Percentiles rank a stretch among this genome's conserved stretches.
These are phyloP conservation scores for Nephrocerus scutellatus DNA, from an alignment of 2,888 invertebrate genomes.

Conservation along the genomic window DNA sequence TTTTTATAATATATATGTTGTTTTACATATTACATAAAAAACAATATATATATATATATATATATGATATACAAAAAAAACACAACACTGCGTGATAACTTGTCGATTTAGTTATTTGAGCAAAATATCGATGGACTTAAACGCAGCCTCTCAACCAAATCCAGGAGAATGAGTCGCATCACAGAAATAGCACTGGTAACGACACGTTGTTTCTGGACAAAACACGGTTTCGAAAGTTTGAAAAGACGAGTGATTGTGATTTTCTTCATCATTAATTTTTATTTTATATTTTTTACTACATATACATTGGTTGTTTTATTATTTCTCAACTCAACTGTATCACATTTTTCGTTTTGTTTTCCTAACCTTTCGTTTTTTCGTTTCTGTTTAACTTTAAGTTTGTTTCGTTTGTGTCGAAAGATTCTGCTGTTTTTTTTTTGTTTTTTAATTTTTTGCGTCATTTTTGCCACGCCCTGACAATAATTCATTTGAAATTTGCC, in stretches of 20 bases:
- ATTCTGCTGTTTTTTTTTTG: no score
- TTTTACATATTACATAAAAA: slow-evolving; percentile 1
- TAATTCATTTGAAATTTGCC: no score
- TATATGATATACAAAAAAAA: no score
- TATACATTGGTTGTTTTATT: no score
- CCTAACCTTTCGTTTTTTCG: no score
- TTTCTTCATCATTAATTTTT: slow-evolving; percentile 19
- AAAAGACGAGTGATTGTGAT: slow-evolving; percentile 38
- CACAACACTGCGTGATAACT: slow-evolving; percentile 5
- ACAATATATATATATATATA: no score
- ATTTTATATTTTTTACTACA: slow-evolving; percentile 26
- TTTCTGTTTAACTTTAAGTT: no score
- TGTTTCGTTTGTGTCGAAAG: no score
- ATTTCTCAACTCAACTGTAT: no score
- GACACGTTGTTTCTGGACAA: slow-evolving; percentile 45
- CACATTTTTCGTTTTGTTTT: no score
- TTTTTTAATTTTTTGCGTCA: no score
- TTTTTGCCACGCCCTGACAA: no score
- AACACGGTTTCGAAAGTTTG: slow-evolving; percentile 37
- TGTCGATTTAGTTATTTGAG: slow-evolving; percentile 64
- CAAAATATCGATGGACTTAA: slow-evolving; percentile 82
- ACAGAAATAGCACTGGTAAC: slow-evolving; percentile 77
- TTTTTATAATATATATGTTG: slow-evolving; percentile 1
- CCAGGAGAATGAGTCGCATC: slow-evolving; percentile 76
- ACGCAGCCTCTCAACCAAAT: slow-evolving; percentile 67